Conservation (phyloP, 2,888 invertebrate species). For the Lottia scabra region DNA sequence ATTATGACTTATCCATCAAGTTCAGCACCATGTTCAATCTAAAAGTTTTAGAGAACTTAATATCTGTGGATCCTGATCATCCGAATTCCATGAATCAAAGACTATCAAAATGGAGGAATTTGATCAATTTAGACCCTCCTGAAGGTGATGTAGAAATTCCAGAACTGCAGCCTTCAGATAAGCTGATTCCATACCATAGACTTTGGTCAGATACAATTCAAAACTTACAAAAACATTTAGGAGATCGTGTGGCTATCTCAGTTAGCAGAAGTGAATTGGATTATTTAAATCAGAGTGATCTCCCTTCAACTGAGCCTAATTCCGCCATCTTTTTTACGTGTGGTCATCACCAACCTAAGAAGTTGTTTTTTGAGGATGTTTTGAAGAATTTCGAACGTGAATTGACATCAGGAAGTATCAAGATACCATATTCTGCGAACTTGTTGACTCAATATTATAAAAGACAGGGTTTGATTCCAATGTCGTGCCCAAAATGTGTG, state of each 20-base stretch:
- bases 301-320: slow-evolving; percentile 8
- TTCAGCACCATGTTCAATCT: slow-evolving; percentile 44
- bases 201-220: slow-evolving; percentile 58
- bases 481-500: slow-evolving; percentile 64
- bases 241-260: background rate
- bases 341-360: slow-evolving; percentile 56
- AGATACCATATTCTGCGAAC: slow-evolving; percentile 46
- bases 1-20: slow-evolving; percentile 1
- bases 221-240: slow-evolving; percentile 43
- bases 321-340: slow-evolving; percentile 58
- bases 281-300: slow-evolving; percentile 1
- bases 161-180: slow-evolving; percentile 31
- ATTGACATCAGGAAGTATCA: slow-evolving; percentile 34
- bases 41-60: slow-evolving; percentile 30
- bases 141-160: background rate
- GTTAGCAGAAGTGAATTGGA: background rate
- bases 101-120: slow-evolving; percentile 7
- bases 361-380: slow-evolving; percentile 42
- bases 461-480: slow-evolving; percentile 42
- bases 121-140: background rate
- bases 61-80: slow-evolving; percentile 30
- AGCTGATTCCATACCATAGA: slow-evolving; percentile 44
- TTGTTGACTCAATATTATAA: slow-evolving; percentile 51
- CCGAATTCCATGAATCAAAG: slow-evolving; percentile 23
- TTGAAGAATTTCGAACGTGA: slow-evolving; percentile 41